Evolutionary conservation across 2,113 vertebrate species (phyloP), one percentile per base, ranked within the genome.

Genomic region (Spea bombifrons): DNA sequence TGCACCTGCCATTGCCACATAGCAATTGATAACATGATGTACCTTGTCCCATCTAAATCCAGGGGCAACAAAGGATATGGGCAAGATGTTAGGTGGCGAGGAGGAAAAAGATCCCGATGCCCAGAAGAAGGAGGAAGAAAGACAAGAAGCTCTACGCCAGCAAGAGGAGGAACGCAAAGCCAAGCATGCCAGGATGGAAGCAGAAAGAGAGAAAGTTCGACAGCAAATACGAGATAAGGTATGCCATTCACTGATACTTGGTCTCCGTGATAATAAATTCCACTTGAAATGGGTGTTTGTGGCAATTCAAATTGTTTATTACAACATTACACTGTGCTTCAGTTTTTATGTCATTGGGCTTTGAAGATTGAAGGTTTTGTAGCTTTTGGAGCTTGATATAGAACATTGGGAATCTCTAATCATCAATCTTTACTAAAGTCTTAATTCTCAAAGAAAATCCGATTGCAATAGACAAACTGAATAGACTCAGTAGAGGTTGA

Each of bases 51-150:
- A 55, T 46, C 15, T 61, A 4, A 50, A 53, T 66, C 0, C 86
- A 99, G 97, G 97, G 83, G 97, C 97, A 92, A 99, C 97, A 87
- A 99, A 99, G 90, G 97, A 99, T 88, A 98, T 99, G 97, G 97
- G 97, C 43, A 99, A 99, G 90, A 99, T 99, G 97, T 88, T 99
- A 75, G 97, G 97, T 0, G 96, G 97, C 0, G 97, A 99, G 86
- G 97, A 99, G 83, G 97, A 99, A 91, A 97, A 99, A 87, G 97
- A 99, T 80, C 97, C 97, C 0, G 97, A 99, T 0, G 96, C 96
- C 0, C 94, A 96, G 88, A 97, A 98, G 86, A 99, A 99, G 83
- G 97, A 99, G 80, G 97, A 99, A 75, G 97, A 99, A 83, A 90
- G 96, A 30, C 96, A 98, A 91, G 97, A 99, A 83, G 96, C 96